Evolutionary conservation across 2,113 vertebrate species (phyloP).

Genomic region (Aegotheles bennettii): DNA sequence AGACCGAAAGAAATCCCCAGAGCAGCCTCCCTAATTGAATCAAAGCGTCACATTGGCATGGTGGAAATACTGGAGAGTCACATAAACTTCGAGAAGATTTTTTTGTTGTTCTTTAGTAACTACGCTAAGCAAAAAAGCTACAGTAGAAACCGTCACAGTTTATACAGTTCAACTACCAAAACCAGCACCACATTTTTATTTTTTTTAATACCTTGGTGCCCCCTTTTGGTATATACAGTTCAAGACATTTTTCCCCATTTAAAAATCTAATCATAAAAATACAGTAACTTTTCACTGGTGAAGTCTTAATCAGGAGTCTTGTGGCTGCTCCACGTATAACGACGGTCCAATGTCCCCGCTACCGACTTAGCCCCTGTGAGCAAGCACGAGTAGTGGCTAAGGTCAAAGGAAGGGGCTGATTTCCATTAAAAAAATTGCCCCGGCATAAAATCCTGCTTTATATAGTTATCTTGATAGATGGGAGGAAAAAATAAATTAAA

Average conservation of each 20-base stretch:
- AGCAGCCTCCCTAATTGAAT: not conserved
- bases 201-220: constrained; percentile 76
- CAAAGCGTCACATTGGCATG: not conserved
- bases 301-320: constrained; percentile 53
- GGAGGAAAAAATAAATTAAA: not conserved
- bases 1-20: not conserved
- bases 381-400: constrained; percentile 2
- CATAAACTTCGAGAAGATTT: not conserved
- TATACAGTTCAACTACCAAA: constrained; percentile 8
- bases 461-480: constrained; percentile 26
- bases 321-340: constrained; percentile 22
- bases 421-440: constrained; percentile 34
- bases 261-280: constrained; percentile 53
- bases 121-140: not conserved
- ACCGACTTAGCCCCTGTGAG: constrained; percentile 46
- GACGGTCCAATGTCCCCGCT: constrained; percentile 1
- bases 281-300: constrained; percentile 63
- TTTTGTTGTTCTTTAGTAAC: not conserved
- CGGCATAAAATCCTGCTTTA: not conserved
- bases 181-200: constrained; percentile 1
- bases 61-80: not conserved
- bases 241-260: constrained; percentile 57
- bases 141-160: not conserved
- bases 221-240: constrained; percentile 75
- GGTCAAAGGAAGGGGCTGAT: constrained; percentile 40